Evolutionary conservation across 2,113 vertebrate species (phyloP).

Genomic region (Tyto alba): DNA sequence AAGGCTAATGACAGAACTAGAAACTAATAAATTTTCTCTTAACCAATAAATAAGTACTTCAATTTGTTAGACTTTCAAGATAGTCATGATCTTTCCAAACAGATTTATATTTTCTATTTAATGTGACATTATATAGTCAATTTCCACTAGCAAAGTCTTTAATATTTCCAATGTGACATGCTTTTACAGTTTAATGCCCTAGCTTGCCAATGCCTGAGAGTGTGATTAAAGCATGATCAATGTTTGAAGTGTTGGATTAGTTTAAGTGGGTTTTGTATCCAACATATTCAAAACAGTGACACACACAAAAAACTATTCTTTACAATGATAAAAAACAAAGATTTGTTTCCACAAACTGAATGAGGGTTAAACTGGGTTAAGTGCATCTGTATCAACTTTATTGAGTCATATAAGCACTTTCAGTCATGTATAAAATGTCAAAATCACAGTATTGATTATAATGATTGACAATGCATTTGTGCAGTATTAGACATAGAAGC

Average conservation of each 20-base stretch:
- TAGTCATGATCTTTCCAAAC: neutral
- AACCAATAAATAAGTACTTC: neutral
- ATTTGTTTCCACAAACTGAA: conserved; percentile 1
- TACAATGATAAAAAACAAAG: neutral
- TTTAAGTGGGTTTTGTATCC: neutral
- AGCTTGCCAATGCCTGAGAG: neutral
- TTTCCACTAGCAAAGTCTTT: neutral
- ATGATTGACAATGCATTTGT: neutral
- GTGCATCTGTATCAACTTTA: neutral
- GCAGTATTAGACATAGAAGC: neutral
- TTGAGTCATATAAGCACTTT: neutral
- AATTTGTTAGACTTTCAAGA: neutral
- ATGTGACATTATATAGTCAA: neutral
- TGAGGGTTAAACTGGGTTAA: conserved; percentile 27
- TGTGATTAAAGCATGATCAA: neutral
- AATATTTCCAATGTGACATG: neutral
- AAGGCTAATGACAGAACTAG: neutral
- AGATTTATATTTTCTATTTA: neutral
- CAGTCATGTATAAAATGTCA: neutral
- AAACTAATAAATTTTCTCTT: conserved; percentile 7
- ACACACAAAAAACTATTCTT: neutral
- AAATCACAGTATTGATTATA: neutral
- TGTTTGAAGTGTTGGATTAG: neutral
- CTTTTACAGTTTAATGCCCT: neutral
- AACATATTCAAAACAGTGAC: neutral